Conservation (phyloP, 2,888 invertebrate genomes). For the Argynnis bischoffii region DNA sequence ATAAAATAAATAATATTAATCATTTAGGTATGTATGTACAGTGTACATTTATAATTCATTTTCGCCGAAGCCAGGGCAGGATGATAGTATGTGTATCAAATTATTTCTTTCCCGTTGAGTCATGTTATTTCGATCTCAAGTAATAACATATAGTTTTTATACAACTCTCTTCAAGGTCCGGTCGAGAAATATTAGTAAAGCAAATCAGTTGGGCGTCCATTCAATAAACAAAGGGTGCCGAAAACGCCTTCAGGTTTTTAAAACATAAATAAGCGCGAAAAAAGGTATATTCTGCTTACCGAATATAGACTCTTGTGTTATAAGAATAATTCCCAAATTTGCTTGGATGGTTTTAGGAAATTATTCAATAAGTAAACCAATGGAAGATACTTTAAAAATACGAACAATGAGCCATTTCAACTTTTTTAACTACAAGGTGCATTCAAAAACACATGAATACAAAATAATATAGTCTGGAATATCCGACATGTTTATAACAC, state of each 20-base stretch:
- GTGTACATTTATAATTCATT: too few species aligned
- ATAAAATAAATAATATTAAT: too few species aligned
- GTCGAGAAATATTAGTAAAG: conserved; percentile 26
- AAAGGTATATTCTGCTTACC: conserved; percentile 10
- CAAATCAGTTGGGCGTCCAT: conserved; percentile 35
- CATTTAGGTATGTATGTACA: too few species aligned
- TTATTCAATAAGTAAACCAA: conserved; percentile 10
- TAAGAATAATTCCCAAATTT: conserved; percentile 21
- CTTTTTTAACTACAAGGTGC: conserved; percentile 42
- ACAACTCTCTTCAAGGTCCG: conserved; percentile 5
- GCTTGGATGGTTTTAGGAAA: conserved; percentile 17
- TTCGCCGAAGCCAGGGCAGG: too few species aligned
- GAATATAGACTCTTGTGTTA: not conserved
- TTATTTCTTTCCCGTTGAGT: conserved; percentile 1
- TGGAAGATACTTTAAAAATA: conserved; percentile 26
- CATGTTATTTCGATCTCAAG: conserved; percentile 18
- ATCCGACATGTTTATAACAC: conserved; percentile 23
- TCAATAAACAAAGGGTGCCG: conserved; percentile 32
- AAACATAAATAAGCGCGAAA: conserved; percentile 27
- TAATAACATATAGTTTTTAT: conserved; percentile 25
- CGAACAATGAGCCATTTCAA: conserved; percentile 53
- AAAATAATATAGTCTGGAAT: conserved; percentile 28
- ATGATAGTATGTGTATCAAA: not conserved
- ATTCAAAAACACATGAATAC: conserved; percentile 28
- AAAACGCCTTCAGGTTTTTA: conserved; percentile 29